Conservation (phyloP, 1,140 invertebrate species). For the Stegodyphus dumicola region DNA sequence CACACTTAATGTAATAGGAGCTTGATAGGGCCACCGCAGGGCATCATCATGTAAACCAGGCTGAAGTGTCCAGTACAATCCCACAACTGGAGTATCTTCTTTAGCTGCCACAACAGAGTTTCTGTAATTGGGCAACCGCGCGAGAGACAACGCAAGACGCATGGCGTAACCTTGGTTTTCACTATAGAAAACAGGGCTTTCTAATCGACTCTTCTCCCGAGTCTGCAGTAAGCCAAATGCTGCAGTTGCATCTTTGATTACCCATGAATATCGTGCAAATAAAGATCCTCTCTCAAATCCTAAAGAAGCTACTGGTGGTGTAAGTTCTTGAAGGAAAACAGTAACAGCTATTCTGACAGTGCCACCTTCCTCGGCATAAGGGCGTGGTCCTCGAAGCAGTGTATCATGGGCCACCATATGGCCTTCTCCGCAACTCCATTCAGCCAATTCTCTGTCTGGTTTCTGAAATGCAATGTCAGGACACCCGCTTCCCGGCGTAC, state of each 20-base stretch:
- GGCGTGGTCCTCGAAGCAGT: not conserved
- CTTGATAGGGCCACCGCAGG: conserved; percentile 59
- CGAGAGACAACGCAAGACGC: conserved; percentile 15
- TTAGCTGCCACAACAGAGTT: not conserved
- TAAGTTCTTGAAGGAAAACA: conserved; percentile 45
- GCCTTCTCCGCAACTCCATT: conserved; percentile 60
- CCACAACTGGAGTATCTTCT: conserved; percentile 16
- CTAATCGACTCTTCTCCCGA: conserved; percentile 26
- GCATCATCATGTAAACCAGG: conserved; percentile 55
- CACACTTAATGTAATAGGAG: conserved; percentile 39
- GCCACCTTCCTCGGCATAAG: not conserved
- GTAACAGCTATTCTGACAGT: conserved; percentile 13
- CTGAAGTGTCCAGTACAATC: conserved; percentile 56
- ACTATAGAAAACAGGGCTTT: conserved; percentile 39
- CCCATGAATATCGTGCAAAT: conserved; percentile 43
- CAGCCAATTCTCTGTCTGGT: conserved; percentile 43
- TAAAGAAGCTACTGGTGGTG: conserved; percentile 13
- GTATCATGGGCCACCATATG: conserved; percentile 42
- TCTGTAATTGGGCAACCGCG: not conserved
- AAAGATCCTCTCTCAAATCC: conserved; percentile 4
- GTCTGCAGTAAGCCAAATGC: not conserved
- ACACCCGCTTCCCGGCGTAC: conserved; percentile 26
- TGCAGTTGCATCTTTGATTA: not conserved
- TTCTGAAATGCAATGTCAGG: conserved; percentile 44
- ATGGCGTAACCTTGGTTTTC: conserved; percentile 51